These are phyloP conservation scores for Manacus vitellinus DNA, from an alignment of 2,113 vertebrate species.

Conservation along the genomic window DNA sequence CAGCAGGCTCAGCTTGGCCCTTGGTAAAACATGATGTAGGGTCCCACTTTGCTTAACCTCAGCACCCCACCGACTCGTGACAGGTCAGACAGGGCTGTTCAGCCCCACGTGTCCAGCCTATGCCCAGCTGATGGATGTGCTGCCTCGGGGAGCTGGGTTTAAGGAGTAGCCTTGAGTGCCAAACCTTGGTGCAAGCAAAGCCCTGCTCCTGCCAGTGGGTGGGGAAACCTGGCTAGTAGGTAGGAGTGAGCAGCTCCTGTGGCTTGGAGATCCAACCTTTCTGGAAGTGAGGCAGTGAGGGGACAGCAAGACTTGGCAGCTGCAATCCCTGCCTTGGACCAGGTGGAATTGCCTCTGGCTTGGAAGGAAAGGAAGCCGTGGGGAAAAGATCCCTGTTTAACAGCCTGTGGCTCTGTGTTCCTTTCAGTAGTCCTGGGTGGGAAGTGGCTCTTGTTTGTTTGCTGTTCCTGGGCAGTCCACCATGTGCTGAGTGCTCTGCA, in stretches of 20 bases:
- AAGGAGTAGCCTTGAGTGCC: background rate
- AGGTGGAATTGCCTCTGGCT: background rate
- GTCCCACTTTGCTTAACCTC: background rate
- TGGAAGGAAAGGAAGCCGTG: background rate
- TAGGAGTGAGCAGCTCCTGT: background rate
- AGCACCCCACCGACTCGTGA: fast-evolving
- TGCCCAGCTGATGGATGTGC: fast-evolving
- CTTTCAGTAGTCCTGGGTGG: background rate
- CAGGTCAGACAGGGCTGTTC: background rate
- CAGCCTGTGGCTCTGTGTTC: background rate
- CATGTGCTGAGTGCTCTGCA: background rate
- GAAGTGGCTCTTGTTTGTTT: background rate
- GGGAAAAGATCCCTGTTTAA: background rate
- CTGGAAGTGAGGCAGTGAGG: background rate
- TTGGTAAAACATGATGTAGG: background rate
- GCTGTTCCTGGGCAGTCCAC: background rate
- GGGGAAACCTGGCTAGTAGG: background rate
- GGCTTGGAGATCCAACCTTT: background rate
- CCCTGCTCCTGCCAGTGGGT: background rate
- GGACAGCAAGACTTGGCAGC: background rate
- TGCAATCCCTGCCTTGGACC: background rate
- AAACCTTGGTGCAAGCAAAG: background rate
- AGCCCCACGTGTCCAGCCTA: fast-evolving
- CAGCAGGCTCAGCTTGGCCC: background rate
- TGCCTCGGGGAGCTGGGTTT: background rate